Base-by-base conservation (phyloP, 1,140 invertebrate species). In the Triops cancriformis region DNA sequence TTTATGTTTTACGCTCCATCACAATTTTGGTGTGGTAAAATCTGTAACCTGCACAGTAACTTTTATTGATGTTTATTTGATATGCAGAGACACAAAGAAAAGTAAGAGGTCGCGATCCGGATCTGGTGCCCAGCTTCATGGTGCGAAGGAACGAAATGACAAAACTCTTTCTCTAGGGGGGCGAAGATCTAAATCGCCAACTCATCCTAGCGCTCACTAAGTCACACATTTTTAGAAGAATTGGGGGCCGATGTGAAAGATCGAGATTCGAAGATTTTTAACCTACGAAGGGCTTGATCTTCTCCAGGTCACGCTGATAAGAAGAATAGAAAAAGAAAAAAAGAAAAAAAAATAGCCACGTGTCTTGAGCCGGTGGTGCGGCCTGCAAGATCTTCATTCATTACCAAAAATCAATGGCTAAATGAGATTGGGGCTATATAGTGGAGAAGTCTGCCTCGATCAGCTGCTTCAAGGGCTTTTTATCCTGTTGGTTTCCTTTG, bases 11-110 rank as follows among this genome's bases (percentile, higher is more conserved):
- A 4, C 31, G 31, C 31, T 37, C 31, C 31, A 4, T 37, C 7
- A 37, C 31, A 37, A 2, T 37, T 37, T 37, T 37, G 31, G 31
- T 37, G 31, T 37, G 7, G 31, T 37, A 37, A 37, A 37, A 37
- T 37, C 31, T 37, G 31, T 37, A 37, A 37, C 7, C 31, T 37
- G 7, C 31, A 37, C 31, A 37, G 23, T 64, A 64, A 64, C 51
- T 12, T 64, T 7, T 7, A 64, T 64, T 64, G 51, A 64, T 64
- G 51, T 64, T 64, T 64, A 64, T 23, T 64, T 64, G 51, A 64
- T 64, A 64, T 23, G 51, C 51, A 64, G 23, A 64, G 51, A 64
- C 51, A 64, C 51, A 64, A 64, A 64, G 51, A 64, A 37, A 37
- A 37, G 51, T 18, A 12, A n/a, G 5, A 64, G 23, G 51, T 64